Evolutionary conservation across 2,797 vertebrate species (phyloP), one percentile per base, ranked within the genome.

Genomic region (Oreortyx pictus): DNA sequence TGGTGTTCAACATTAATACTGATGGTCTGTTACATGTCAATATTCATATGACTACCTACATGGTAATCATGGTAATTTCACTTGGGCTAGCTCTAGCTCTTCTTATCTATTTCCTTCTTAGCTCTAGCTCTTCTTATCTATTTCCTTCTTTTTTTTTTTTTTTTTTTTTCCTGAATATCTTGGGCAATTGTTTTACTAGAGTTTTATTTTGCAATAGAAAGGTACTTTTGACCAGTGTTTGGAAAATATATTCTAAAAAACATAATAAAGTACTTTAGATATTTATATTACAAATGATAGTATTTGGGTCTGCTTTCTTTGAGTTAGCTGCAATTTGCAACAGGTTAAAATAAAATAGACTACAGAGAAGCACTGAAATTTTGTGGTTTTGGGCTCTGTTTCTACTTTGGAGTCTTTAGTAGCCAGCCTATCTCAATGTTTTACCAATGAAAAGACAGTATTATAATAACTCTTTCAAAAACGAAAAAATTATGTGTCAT

Each of bases 241-340:
- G 29, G 75, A 72, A 88, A 67, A 22, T 6, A 5, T 66, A 14
- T 67, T 62, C 23, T 37, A 31, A 70, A 77, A 62, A 50, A 24
- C 15, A 0, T 5, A 50, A 6, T 49, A 49, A 67, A 89, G 23
- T 64, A 18, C 15, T 83, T 68, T 81, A 85, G 13, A 19, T 65
- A 35, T 27, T 67, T 88, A 68, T 0, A 77, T 5, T 77, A 17
- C 31, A 74, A 33, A 25, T 67, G 27, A 17, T 81, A 54, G 56
- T 87, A 50, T 72, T 90, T 82, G 43, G 6, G 18, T 74, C 11
- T 93, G 12, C 85, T 87, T 87, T 75, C 85, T 87, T 87, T 75
- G 43, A 61, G 13, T n/a, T 73, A 82, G 22, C 54, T 74, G 61
- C n/a, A 68, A 29, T 87, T 92, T 89, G 35, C 50, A 56, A 35